Evolutionary conservation across 2,113 vertebrate species (phyloP).

Genomic region (Platichthys stellatus): DNA sequence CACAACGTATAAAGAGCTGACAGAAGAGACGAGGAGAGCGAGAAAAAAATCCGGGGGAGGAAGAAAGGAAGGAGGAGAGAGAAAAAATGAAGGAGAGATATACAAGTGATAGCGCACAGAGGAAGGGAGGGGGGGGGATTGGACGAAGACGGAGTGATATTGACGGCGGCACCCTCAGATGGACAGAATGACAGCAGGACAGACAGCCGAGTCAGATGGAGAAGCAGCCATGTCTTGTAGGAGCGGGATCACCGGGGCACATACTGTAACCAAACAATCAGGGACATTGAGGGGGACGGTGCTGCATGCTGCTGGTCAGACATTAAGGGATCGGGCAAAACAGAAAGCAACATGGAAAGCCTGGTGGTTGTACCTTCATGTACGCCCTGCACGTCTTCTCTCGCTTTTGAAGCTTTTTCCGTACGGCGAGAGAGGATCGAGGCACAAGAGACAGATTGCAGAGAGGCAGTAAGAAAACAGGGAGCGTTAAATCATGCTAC

Average conservation of each 20-base stretch:
- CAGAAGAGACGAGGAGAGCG: slow-evolving; percentile 42
- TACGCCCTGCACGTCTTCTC: slow-evolving; percentile 99
- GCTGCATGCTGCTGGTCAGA: slow-evolving; percentile 74
- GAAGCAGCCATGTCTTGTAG: slow-evolving; percentile 67
- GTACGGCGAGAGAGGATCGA: slow-evolving; percentile 58
- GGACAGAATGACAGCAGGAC: slow-evolving; percentile 53
- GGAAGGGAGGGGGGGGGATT: slow-evolving; percentile 7
- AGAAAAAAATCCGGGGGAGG: slow-evolving; percentile 28
- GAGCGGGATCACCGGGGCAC: slow-evolving; percentile 58
- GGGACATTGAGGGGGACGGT: slow-evolving; percentile 54
- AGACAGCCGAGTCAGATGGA: slow-evolving; percentile 79
- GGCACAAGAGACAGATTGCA: slow-evolving; percentile 71
- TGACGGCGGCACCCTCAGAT: slow-evolving; percentile 63
- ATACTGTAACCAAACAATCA: slow-evolving; percentile 57
- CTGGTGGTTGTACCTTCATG: slow-evolving; percentile 92
- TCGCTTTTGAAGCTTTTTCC: slow-evolving; percentile 98
- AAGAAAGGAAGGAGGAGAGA: slow-evolving; percentile 12
- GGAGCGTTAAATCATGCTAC: slow-evolving; percentile 73
- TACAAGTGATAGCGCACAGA: slow-evolving; percentile 77
- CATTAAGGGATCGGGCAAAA: slow-evolving; percentile 25
- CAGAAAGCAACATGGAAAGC: slow-evolving; percentile 69
- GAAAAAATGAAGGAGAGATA: slow-evolving; percentile 54
- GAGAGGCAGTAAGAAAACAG: slow-evolving; percentile 66
- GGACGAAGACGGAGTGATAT: slow-evolving; percentile 63
- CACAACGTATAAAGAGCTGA: slow-evolving; percentile 72